phyloP scores from a whole-genome alignment of 2,113 vertebrate genomes.

The Calidris pugnax region DNA sequence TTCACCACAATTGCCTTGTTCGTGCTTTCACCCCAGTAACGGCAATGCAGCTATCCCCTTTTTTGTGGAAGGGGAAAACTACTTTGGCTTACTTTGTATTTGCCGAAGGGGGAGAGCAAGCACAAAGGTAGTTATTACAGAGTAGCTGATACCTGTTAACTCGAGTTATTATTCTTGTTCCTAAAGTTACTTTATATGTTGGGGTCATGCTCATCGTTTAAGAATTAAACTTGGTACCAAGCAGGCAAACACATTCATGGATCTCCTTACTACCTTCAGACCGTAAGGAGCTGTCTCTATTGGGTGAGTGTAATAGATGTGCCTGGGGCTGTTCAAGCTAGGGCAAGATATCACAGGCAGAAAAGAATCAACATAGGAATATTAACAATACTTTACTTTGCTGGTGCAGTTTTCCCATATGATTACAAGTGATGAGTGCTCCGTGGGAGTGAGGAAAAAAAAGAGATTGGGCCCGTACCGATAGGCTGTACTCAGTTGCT shows the following conservation, averaged over 20 bases:
- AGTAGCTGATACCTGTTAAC: not conserved
- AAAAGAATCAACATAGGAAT: conserved; percentile 38
- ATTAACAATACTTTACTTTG: conserved; percentile 45
- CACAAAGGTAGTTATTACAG: not conserved
- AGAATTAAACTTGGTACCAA: not conserved
- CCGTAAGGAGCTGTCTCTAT: conserved; percentile 16
- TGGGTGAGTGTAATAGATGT: conserved; percentile 17
- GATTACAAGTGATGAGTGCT: conserved; percentile 55
- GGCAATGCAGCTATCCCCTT: not conserved
- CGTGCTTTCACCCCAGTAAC: not conserved
- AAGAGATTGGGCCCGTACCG: not conserved
- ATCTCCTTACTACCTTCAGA: conserved; percentile 18
- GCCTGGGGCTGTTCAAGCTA: conserved; percentile 68
- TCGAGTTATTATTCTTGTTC: not conserved
- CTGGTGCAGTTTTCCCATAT: conserved; percentile 63
- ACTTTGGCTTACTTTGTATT: not conserved
- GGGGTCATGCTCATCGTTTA: not conserved
- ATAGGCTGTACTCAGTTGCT: not conserved
- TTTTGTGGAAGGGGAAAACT: not conserved
- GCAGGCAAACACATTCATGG: not conserved
- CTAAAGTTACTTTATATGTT: not conserved
- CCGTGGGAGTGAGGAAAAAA: conserved; percentile 35
- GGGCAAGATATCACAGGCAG: conserved; percentile 67
- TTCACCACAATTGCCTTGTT: not conserved
- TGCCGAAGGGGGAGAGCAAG: not conserved